Conservation (phyloP, 1,140 invertebrate species). For the Archivesica marissinica region DNA sequence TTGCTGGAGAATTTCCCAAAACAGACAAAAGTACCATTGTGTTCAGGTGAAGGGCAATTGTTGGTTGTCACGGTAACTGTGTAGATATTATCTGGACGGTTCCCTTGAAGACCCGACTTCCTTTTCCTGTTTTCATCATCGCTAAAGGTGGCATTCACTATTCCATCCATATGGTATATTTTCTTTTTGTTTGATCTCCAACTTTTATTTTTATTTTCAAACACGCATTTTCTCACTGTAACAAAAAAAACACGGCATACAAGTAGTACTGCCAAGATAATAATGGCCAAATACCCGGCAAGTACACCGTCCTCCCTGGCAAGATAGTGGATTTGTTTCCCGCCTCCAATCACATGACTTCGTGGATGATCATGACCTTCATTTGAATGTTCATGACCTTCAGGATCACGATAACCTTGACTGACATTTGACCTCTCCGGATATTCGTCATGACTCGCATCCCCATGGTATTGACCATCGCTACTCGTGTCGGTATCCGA, state of each 20-base stretch:
- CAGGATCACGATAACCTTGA: background rate
- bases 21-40: constrained; percentile 7
- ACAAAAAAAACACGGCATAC: background rate
- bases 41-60: background rate
- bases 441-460: background rate
- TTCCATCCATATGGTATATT: constrained; percentile 29
- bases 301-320: background rate
- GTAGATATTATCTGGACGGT: constrained; percentile 40
- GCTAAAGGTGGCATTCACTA: constrained; percentile 31
- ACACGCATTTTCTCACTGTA: constrained; percentile 28
- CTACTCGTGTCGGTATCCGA: background rate
- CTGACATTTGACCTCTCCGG: background rate
- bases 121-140: constrained; percentile 42
- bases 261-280: background rate
- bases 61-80: constrained; percentile 41
- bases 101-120: background rate
- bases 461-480: background rate
- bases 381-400: background rate
- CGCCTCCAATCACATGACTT: constrained; percentile 2
- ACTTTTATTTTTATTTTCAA: background rate
- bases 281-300: background rate
- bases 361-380: constrained; percentile 14
- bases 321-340: background rate
- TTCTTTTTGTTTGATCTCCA: background rate
- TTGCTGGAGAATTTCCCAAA: constrained; percentile 35